These are phyloP conservation scores for Danio jaintianensis DNA, from an alignment of 2,797 vertebrate species.

Conservation along the genomic window DNA sequence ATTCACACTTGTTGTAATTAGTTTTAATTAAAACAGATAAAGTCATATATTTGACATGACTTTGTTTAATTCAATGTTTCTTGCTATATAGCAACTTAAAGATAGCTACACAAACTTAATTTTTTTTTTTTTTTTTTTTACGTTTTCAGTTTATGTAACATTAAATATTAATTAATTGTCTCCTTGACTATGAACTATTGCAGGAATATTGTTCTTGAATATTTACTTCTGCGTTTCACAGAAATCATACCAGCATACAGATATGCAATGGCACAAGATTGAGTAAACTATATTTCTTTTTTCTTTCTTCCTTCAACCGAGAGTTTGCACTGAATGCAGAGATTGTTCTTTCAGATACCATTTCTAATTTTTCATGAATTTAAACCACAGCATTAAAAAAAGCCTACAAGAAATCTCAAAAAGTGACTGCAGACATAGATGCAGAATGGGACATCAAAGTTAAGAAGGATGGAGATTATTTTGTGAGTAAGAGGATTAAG, in stretches of 20 bases:
- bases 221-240: background rate
- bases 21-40: too few relatives aligned
- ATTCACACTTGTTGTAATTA: too few relatives aligned
- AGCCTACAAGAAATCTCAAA: background rate
- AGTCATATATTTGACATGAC: too few relatives aligned
- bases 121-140: too few relatives aligned
- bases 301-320: background rate
- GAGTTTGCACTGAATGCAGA: background rate
- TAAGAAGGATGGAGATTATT: slow-evolving; percentile 36
- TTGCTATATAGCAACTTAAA: too few relatives aligned
- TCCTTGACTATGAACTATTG: too few relatives aligned
- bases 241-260: background rate
- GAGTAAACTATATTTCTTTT: background rate
- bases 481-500: slow-evolving; percentile 47
- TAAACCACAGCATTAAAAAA: background rate
- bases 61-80: too few relatives aligned
- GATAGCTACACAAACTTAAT: too few relatives aligned
- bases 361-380: background rate
- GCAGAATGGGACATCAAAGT: slow-evolving; percentile 49
- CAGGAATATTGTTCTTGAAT: too few relatives aligned
- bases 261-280: background rate
- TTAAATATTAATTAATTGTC: too few relatives aligned
- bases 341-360: background rate
- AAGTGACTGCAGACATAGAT: slow-evolving; percentile 12
- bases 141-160: too few relatives aligned